A percentile compares a stretch with the other conserved stretches of the same genome.
phyloP scores from a whole-genome alignment of 2,888 invertebrate genomes.

The Diabrotica balteata region DNA sequence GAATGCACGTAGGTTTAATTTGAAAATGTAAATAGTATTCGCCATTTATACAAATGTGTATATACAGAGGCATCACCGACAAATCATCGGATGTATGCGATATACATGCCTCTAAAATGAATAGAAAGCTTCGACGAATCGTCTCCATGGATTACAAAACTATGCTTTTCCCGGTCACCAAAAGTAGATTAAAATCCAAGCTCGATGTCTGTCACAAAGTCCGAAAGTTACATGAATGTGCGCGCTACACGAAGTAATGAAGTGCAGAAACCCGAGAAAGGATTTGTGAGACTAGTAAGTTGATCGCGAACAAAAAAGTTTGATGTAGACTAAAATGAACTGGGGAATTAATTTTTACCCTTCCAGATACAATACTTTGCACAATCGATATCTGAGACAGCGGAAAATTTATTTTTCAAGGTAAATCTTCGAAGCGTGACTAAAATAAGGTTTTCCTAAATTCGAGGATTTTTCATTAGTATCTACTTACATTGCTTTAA shows the following conservation, averaged over 20 bases:
- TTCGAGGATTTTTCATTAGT: no score
- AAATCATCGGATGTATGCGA: no score
- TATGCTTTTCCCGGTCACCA: slow-evolving; percentile 18
- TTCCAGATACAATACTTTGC: neutral
- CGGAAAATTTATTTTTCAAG: no score
- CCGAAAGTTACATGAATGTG: slow-evolving; percentile 11
- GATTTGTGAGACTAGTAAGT: slow-evolving; percentile 11
- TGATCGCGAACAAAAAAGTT: slow-evolving; percentile 6
- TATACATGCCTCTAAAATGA: neutral
- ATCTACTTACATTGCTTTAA: no score
- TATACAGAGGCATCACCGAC: no score
- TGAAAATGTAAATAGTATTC: neutral
- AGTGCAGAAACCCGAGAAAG: slow-evolving; percentile 10
- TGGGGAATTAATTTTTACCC: neutral
- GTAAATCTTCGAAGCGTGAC: no score
- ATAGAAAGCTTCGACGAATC: slow-evolving; percentile 13
- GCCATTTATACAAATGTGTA: no score
- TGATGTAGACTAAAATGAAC: slow-evolving; percentile 1
- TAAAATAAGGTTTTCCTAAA: no score
- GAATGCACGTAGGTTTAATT: no score
- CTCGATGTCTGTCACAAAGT: slow-evolving; percentile 14
- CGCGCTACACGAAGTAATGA: slow-evolving; percentile 9
- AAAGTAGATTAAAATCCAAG: slow-evolving; percentile 15
- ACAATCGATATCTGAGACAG: neutral
- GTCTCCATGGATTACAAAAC: slow-evolving; percentile 17